phyloP scores from a whole-genome alignment of 2,888 invertebrate genomes.

The Thera obeliscata region DNA sequence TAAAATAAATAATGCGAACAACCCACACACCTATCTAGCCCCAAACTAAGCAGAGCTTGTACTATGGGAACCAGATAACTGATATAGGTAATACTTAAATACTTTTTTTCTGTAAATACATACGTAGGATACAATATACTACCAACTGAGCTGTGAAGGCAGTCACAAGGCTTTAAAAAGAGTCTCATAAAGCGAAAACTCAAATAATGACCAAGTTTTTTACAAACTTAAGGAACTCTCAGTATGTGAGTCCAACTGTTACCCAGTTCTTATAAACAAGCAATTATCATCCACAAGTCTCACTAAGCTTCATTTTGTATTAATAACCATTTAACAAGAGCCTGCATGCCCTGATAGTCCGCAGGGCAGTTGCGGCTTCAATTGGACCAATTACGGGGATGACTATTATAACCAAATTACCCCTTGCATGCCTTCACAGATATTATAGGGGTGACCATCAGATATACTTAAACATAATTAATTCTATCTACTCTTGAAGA shows the following conservation, averaged over 20 bases:
- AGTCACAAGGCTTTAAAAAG: too few species aligned
- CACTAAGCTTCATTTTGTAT: slow-evolving; percentile 20
- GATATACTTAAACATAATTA: not conserved
- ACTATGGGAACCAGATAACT: too few species aligned
- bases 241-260: not conserved
- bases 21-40: too few species aligned
- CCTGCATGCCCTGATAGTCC: slow-evolving; percentile 22
- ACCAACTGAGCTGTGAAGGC: too few species aligned
- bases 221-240: not conserved
- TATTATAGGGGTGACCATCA: not conserved
- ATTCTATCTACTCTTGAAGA: not conserved
- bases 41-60: too few species aligned
- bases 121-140: too few species aligned
- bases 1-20: too few species aligned
- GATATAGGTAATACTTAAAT: too few species aligned
- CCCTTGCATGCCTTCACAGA: slow-evolving; percentile 14
- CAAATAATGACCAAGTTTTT: not conserved
- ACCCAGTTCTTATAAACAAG: not conserved
- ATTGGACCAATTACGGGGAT: slow-evolving; percentile 20
- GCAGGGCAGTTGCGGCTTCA: slow-evolving; percentile 8
- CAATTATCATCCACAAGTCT: not conserved
- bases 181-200: too few species aligned
- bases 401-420: slow-evolving; percentile 15
- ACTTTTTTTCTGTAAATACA: too few species aligned
- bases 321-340: slow-evolving; percentile 12